phyloP scores from a whole-genome alignment of 2,888 invertebrate genomes.

The Drosophila atripex region DNA sequence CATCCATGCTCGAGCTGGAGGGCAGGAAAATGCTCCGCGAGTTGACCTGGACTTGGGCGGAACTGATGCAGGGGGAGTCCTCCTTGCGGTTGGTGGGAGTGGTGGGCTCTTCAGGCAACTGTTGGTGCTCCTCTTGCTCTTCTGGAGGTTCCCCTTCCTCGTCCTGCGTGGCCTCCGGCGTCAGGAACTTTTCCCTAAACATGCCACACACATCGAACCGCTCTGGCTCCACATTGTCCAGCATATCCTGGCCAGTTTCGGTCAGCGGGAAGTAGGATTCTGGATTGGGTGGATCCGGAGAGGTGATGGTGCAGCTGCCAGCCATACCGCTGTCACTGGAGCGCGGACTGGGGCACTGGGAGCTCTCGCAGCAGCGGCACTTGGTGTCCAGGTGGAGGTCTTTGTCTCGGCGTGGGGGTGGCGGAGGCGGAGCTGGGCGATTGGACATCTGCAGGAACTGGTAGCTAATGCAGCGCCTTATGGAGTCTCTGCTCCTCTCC shows the following conservation, averaged over 20 bases:
- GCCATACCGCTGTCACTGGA: conserved; percentile 93
- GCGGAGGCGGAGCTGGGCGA: conserved; percentile 40
- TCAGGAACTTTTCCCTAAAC: conserved; percentile 83
- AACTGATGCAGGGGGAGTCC: conserved; percentile 21
- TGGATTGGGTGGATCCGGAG: conserved; percentile 86
- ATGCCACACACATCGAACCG: conserved; percentile 83
- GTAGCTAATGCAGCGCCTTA: conserved; percentile 85
- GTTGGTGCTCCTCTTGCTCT: conserved; percentile 3
- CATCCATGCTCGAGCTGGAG: conserved; percentile 64
- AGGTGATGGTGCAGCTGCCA: conserved; percentile 90
- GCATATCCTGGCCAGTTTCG: conserved; percentile 50
- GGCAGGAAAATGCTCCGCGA: conserved; percentile 81
- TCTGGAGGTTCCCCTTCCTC: conserved; percentile 32
- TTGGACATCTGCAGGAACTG: conserved; percentile 83
- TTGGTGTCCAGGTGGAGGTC: conserved; percentile 61
- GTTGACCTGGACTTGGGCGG: conserved; percentile 78
- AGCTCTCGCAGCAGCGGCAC: conserved; percentile 87
- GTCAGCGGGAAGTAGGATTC: conserved; percentile 55
- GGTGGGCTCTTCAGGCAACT: conserved; percentile 14
- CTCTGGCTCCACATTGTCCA: conserved; percentile 61
- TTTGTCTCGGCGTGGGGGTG: conserved; percentile 36
- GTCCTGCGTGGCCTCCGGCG: conserved; percentile 67
- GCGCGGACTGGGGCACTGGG: conserved; percentile 88
- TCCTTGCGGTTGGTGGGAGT: conserved; percentile 43
- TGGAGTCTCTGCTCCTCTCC: conserved; percentile 69